Conservation (phyloP, 2,888 invertebrate genomes). For the Hyposoter dolosus region DNA sequence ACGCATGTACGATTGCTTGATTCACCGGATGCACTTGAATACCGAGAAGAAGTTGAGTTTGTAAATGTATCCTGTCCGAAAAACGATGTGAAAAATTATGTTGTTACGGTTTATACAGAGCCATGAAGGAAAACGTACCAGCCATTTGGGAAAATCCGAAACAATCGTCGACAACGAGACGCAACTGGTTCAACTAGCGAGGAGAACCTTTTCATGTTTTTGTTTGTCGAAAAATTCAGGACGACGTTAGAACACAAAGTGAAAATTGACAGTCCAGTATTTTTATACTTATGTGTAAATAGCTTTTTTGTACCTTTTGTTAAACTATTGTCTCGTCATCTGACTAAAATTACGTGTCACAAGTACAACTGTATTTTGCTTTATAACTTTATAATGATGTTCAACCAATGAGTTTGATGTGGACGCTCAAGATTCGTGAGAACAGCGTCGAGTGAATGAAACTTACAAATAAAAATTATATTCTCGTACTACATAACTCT, state of each 20-base stretch:
- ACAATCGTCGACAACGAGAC: conserved; percentile 45
- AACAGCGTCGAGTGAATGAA: background rate
- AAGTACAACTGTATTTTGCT: conserved; percentile 25
- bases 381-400: conserved; percentile 6
- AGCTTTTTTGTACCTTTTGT: conserved; percentile 31
- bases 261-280: conserved; percentile 41
- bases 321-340: conserved; percentile 25
- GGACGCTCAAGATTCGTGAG: background rate
- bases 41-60: conserved; percentile 21
- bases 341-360: conserved; percentile 27
- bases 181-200: conserved; percentile 62
- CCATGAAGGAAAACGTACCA: conserved; percentile 74
- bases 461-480: conserved; percentile 9
- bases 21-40: conserved; percentile 31
- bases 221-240: conserved; percentile 7
- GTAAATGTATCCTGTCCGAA: conserved; percentile 25
- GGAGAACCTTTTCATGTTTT: conserved; percentile 7
- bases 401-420: background rate
- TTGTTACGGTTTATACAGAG: conserved; percentile 70
- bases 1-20: conserved; percentile 37
- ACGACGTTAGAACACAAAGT: conserved; percentile 31
- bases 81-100: conserved; percentile 46
- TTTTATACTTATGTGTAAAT: conserved; percentile 40
- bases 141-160: conserved; percentile 67
- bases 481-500: conserved; percentile 13